Evolutionary conservation across 2,888 invertebrate genomes (phyloP).

Genomic region (Tenthredo livida): DNA sequence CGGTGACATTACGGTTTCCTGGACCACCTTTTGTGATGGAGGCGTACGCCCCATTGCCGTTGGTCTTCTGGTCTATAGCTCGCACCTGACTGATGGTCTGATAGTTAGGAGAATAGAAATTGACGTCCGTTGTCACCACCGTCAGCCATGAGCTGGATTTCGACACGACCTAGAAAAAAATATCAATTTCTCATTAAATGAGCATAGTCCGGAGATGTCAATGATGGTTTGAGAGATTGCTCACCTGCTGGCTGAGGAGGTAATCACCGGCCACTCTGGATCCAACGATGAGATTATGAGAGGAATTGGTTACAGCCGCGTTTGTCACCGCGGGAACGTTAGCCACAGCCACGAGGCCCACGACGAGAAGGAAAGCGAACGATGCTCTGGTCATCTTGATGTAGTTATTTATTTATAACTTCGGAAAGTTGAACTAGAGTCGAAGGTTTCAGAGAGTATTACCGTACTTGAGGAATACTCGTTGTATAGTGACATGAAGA

Average conservation of each 20-base stretch:
- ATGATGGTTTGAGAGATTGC: no score
- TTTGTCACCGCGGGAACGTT: background rate
- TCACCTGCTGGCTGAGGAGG: slow-evolving; percentile 57
- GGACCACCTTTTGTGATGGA: slow-evolving; percentile 76
- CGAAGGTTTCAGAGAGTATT: background rate
- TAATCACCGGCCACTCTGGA: slow-evolving; percentile 63
- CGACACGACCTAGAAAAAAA: slow-evolving; percentile 56
- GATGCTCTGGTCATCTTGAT: background rate
- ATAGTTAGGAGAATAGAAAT: slow-evolving; percentile 61
- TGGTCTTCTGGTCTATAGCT: slow-evolving; percentile 75
- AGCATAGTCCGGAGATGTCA: background rate
- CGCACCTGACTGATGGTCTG: slow-evolving; percentile 74
- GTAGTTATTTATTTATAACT: background rate
- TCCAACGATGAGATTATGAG: slow-evolving; percentile 68
- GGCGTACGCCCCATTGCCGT: slow-evolving; percentile 78
- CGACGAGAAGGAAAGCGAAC: background rate
- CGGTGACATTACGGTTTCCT: slow-evolving; percentile 68
- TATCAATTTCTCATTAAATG: background rate
- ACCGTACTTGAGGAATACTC: background rate
- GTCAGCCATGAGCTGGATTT: slow-evolving; percentile 67
- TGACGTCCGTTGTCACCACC: slow-evolving; percentile 64
- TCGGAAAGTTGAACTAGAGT: background rate
- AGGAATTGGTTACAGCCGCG: slow-evolving; percentile 31
- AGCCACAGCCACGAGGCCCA: background rate
- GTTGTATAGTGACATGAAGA: no score